Percentiles rank a stretch among this genome's conserved stretches.
phyloP scores from a whole-genome alignment of 2,888 invertebrate genomes.

The Yponomeuta evonymella region DNA sequence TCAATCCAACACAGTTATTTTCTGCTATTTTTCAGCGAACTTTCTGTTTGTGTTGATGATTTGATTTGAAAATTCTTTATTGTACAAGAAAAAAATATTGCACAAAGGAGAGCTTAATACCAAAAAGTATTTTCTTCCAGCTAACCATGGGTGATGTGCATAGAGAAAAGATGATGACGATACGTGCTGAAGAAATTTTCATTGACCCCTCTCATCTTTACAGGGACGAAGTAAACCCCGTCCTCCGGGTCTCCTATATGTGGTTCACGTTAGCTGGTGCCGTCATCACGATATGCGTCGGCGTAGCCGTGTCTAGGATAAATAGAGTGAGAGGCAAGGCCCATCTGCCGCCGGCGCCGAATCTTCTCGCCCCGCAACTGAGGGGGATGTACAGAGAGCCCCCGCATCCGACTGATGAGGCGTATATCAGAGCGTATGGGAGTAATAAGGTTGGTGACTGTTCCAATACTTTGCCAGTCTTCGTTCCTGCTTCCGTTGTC shows the following conservation, averaged over 20 bases:
- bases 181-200: neutral
- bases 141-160: too few species aligned
- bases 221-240: slow-evolving; percentile 74
- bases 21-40: too few species aligned
- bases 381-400: slow-evolving; percentile 73
- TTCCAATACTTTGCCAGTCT: neutral
- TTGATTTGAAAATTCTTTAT: too few species aligned
- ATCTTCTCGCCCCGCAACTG: slow-evolving; percentile 82
- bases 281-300: slow-evolving; percentile 48
- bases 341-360: slow-evolving; percentile 54
- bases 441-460: slow-evolving; percentile 27
- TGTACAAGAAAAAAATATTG: too few species aligned
- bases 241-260: slow-evolving; percentile 85
- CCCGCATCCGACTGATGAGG: slow-evolving; percentile 60
- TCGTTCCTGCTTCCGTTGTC: too few species aligned
- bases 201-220: neutral
- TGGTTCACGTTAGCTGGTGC: slow-evolving; percentile 81
- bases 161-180: too few species aligned
- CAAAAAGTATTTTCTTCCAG: too few species aligned
- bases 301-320: slow-evolving; percentile 44
- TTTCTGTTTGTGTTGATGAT: too few species aligned
- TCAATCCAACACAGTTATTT: neutral
- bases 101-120: too few species aligned
- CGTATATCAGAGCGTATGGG: slow-evolving; percentile 59
- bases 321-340: slow-evolving; percentile 45